Evolutionary conservation across 2,888 invertebrate species (phyloP).

Genomic region (Tachina lurida): DNA sequence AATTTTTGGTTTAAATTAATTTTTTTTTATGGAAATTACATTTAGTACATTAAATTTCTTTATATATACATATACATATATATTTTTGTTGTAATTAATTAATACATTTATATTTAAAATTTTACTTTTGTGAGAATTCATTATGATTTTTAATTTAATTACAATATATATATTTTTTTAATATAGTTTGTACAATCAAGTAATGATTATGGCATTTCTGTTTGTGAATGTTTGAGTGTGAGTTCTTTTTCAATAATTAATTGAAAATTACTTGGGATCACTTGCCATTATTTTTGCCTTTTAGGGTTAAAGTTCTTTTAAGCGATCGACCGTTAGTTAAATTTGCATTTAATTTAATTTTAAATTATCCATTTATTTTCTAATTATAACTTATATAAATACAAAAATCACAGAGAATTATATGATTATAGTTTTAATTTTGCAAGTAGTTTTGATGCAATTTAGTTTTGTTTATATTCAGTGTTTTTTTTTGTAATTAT

Average conservation of each 20-base stretch:
- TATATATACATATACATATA: conserved; percentile 23
- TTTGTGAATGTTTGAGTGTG: conserved; percentile 9
- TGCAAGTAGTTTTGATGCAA: conserved; percentile 44
- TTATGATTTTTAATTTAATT: conserved; percentile 40
- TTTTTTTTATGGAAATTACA: conserved; percentile 66
- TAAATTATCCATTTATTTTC: conserved; percentile 28
- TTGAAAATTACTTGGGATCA: conserved; percentile 46
- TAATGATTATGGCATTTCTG: conserved; percentile 65
- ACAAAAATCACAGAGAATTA: conserved; percentile 74
- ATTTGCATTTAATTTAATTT: conserved; percentile 20
- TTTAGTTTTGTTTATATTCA: conserved; percentile 47
- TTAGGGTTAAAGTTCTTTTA: conserved; percentile 27
- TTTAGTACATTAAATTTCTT: conserved; percentile 63
- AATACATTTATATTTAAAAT: conserved; percentile 60
- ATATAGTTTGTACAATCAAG: conserved; percentile 70
- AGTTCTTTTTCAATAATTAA: conserved; percentile 36
- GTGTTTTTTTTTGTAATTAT: conserved; percentile 5
- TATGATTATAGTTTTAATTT: conserved; percentile 66
- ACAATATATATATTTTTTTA: conserved; percentile 39
- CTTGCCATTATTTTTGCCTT: not conserved
- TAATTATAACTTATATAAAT: conserved; percentile 66
- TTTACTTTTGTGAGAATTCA: conserved; percentile 49
- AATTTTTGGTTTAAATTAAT: conserved; percentile 47
- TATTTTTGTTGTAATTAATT: conserved; percentile 35
- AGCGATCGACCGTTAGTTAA: conserved; percentile 6